phyloP scores from a whole-genome alignment of 2,113 vertebrate genomes.

The Montifringilla adamsi region DNA sequence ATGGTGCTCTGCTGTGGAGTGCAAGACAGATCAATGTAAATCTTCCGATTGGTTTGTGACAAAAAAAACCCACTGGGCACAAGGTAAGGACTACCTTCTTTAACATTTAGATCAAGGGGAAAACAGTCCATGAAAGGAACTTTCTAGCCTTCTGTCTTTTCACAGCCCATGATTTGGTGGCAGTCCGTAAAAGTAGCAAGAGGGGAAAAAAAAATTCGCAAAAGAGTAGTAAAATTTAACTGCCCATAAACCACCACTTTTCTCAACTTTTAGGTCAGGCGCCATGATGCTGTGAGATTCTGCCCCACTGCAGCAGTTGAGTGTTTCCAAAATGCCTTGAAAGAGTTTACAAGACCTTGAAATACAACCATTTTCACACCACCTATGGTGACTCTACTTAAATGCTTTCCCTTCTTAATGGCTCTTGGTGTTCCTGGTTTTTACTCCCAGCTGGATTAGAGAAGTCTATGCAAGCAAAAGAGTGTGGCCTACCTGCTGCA shows the following conservation, averaged over 20 bases:
- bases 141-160: background rate
- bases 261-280: conserved; percentile 26
- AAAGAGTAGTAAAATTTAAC: conserved; percentile 62
- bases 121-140: background rate
- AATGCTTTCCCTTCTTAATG: background rate
- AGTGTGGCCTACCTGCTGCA: background rate
- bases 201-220: background rate
- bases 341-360: conserved; percentile 31
- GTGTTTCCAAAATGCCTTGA: conserved; percentile 7
- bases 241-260: conserved; percentile 36
- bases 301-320: conserved; percentile 12
- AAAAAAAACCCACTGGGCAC: background rate
- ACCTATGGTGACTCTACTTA: background rate
- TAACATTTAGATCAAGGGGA: background rate
- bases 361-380: conserved; percentile 16
- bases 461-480: background rate
- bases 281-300: conserved; percentile 15
- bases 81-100: background rate
- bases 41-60: background rate
- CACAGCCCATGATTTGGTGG: background rate
- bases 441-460: background rate
- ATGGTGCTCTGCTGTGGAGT: background rate
- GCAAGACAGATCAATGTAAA: background rate
- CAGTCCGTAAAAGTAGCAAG: background rate
- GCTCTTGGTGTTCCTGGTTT: background rate